Evolutionary conservation across 2,797 vertebrate species (phyloP).

Genomic region (Hephaestus fuliginosus): DNA sequence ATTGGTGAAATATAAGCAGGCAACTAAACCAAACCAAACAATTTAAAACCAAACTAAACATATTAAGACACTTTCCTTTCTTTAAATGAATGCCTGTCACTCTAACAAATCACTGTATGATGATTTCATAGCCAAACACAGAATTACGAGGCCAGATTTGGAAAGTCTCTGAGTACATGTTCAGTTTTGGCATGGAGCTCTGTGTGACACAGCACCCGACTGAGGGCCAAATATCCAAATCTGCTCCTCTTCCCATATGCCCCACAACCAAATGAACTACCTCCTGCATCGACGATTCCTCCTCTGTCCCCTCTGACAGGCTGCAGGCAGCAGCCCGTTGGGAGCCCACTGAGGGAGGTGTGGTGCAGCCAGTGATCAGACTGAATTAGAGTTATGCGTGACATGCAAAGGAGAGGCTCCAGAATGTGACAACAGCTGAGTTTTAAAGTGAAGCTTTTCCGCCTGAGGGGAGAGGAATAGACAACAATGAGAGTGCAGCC

Average conservation of each 20-base stretch:
- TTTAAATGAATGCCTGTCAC: neutral
- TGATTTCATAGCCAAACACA: conserved; percentile 21
- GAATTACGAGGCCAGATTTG: conserved; percentile 55
- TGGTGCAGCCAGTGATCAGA: conserved; percentile 74
- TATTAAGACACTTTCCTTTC: neutral
- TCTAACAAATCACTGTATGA: neutral
- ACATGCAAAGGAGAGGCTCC: conserved; percentile 83
- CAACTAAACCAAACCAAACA: neutral
- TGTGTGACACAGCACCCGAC: conserved; percentile 61
- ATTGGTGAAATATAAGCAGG: neutral
- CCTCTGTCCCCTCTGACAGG: conserved; percentile 31
- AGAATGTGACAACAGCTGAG: conserved; percentile 84
- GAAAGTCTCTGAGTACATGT: conserved; percentile 41
- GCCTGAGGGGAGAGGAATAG: conserved; percentile 67
- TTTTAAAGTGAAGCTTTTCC: conserved; percentile 75
- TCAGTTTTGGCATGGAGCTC: conserved; percentile 49
- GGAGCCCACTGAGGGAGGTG: conserved; percentile 66
- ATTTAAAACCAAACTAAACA: neutral
- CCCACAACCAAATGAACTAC: conserved; percentile 34
- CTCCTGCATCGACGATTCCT: conserved; percentile 45
- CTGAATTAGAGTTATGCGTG: conserved; percentile 83
- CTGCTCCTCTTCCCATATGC: conserved; percentile 38
- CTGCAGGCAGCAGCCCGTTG: conserved; percentile 45
- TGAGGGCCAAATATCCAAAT: conserved; percentile 66
- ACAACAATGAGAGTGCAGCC: conserved; percentile 52